These are phyloP conservation scores for Craseonycteris thonglongyai DNA, from an alignment of 2,113 vertebrate species.

Conservation along the genomic window DNA sequence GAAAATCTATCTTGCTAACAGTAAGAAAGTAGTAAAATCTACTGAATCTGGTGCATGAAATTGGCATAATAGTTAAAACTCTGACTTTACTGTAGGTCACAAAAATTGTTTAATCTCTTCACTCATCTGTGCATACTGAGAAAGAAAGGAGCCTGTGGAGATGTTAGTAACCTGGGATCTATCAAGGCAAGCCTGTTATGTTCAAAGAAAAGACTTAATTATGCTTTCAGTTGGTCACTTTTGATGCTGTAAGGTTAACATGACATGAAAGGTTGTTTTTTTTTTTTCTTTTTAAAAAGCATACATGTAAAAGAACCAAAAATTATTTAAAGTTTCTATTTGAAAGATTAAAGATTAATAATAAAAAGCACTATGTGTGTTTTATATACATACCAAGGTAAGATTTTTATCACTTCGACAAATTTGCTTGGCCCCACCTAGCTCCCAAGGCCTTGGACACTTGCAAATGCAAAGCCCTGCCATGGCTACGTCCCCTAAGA, in stretches of 20 bases:
- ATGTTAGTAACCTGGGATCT: constrained; percentile 49
- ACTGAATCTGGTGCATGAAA: constrained; percentile 53
- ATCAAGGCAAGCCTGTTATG: constrained; percentile 46
- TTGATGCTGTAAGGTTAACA: constrained; percentile 47
- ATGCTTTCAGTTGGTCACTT: constrained; percentile 51
- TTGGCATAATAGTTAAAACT: constrained; percentile 77
- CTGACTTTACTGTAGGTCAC: constrained; percentile 70
- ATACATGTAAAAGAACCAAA: constrained; percentile 47
- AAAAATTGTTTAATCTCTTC: constrained; percentile 70
- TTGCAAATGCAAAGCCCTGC: background rate
- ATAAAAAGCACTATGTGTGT: background rate
- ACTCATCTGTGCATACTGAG: constrained; percentile 67
- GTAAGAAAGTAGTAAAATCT: constrained; percentile 61
- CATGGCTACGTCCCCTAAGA: background rate
- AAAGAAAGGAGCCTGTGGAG: constrained; percentile 51
- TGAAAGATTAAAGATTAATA: background rate
- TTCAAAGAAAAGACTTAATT: constrained; percentile 65
- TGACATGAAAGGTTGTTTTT: constrained; percentile 14
- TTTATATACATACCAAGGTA: background rate
- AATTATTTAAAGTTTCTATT: background rate
- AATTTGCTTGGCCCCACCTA: too few species aligned
- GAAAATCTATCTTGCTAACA: constrained; percentile 44
- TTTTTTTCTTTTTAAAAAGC: constrained; percentile 53
- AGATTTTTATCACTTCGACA: background rate
- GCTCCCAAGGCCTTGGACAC: background rate